Evolutionary conservation across 2,113 vertebrate species (phyloP), one percentile per base, ranked within the genome.

Genomic region (Solea solea): DNA sequence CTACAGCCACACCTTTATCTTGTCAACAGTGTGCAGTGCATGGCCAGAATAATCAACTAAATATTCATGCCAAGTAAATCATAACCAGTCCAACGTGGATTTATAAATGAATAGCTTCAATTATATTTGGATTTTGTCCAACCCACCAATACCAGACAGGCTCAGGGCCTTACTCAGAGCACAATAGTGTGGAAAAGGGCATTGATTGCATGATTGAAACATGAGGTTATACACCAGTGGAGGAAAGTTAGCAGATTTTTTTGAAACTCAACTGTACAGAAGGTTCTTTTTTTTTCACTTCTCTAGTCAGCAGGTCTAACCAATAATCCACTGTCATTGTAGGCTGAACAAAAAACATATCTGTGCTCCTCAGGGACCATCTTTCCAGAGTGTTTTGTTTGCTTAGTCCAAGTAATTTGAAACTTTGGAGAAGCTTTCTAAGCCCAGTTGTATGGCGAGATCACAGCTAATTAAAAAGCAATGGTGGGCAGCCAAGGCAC

Each of bases 121-220:
- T 62, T 27, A 59, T 51, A 55, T 8, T 16, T 25, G 21, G 44
- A 13, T 51, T 77, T 57, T 57, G 69, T 72, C 64, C 44, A 51
- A 21, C 25, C 34, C 9, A 0, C 11, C 52, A 42, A n/a, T 68
- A 45, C 14, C 61, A 63, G 69, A 50, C 28, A 8, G 64, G 13
- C 40, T 46, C 44, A 8, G 50, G 4, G 13, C 40, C 56, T 48
- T 14, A 12, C 27, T 55, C 61, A 2, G 11, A 50, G 69, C 58
- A 79, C 70, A 83, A 50, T 80, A 59, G 72, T 63, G 67, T 14
- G 2, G 50, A 79, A 68, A 88, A 79, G 66, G 78, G 21, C 41
- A 44, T 21, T 88, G 87, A 90, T 90, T 90, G 74, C 78, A 80
- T 85, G 85, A 76, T 9, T 86, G 65, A 85, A 88, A 82, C 80